Conservation (phyloP, 2,888 invertebrate genomes). For the Pinctada fucata region DNA sequence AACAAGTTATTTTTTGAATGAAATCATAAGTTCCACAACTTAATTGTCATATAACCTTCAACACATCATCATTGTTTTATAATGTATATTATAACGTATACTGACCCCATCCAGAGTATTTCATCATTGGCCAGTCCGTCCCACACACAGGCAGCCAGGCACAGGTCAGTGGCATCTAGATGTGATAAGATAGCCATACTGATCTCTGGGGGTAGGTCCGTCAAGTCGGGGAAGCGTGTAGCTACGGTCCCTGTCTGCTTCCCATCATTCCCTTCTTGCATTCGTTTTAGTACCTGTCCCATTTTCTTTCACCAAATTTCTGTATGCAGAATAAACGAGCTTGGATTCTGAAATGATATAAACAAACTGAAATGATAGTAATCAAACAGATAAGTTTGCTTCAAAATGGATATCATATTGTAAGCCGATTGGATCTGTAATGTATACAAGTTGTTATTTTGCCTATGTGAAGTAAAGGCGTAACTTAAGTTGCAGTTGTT, state of each 20-base stretch:
- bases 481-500: no score
- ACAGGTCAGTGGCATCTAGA: constrained; percentile 79
- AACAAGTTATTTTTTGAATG: no score
- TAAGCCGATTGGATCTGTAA: no score
- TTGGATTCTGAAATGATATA: not conserved
- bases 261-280: constrained; percentile 17
- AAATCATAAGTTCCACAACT: no score
- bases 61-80: no score
- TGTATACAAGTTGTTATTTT: no score
- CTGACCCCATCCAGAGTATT: constrained; percentile 78
- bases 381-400: no score
- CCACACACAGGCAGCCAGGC: constrained; percentile 79
- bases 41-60: no score
- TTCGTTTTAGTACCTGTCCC: constrained; percentile 33
- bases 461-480: no score
- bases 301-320: constrained; percentile 14
- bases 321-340: no score
- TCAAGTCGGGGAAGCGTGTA: constrained; percentile 76
- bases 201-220: constrained; percentile 78
- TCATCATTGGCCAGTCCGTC: constrained; percentile 78
- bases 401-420: no score
- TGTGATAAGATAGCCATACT: constrained; percentile 77
- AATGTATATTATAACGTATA: not conserved
- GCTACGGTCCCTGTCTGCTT: constrained; percentile 9
- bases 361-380: not conserved